Percentiles rank a stretch among this genome's conserved stretches.
phyloP scores from a whole-genome alignment of 2,113 vertebrate species.

The Cygnus buccinator region DNA sequence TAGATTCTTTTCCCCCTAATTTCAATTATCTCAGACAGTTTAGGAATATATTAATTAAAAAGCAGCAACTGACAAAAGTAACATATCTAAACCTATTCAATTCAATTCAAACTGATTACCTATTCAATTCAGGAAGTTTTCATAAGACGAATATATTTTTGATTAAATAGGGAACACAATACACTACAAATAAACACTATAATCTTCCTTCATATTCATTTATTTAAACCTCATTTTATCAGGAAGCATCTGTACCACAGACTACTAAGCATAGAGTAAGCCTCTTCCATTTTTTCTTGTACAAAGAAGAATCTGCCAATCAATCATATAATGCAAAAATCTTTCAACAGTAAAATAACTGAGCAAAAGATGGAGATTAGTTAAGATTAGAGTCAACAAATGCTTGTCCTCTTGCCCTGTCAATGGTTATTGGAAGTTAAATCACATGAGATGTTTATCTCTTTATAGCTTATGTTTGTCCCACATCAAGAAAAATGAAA shows the following conservation, averaged over 20 bases:
- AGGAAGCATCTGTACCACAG: neutral
- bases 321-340: neutral
- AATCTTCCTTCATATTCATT: neutral
- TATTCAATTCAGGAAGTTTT: neutral
- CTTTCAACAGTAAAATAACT: neutral
- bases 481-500: neutral
- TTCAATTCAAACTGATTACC: neutral
- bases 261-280: neutral
- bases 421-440: neutral
- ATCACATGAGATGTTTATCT: neutral
- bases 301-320: neutral
- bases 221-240: neutral
- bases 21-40: neutral
- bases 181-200: neutral
- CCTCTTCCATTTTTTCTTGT: neutral
- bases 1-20: accelerated
- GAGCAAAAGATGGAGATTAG: neutral
- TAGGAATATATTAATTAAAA: neutral
- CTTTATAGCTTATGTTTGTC: neutral
- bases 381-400: neutral
- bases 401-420: neutral
- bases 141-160: neutral
- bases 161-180: neutral
- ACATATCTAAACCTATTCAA: neutral
- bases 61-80: neutral